Evolutionary conservation across 2,113 vertebrate species (phyloP).

Genomic region (Melanotaenia duboulayi): DNA sequence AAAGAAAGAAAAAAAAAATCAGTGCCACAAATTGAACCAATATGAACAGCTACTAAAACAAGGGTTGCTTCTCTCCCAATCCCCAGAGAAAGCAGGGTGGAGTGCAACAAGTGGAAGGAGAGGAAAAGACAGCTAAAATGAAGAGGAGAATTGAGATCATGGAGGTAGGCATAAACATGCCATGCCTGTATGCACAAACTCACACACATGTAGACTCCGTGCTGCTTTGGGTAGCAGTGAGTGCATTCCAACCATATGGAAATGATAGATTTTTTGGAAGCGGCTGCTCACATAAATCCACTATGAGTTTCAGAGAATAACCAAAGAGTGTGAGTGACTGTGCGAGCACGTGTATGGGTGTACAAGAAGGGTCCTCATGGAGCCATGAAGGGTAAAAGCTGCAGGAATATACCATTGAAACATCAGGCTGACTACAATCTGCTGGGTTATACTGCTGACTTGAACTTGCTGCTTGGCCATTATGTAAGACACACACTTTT

Average conservation of each 20-base stretch:
- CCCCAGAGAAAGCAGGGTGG: slow-evolving; percentile 45
- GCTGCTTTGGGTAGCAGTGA: slow-evolving; percentile 45
- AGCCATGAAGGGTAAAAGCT: slow-evolving; percentile 50
- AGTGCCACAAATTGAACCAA: slow-evolving; percentile 32
- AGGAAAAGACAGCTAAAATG: slow-evolving; percentile 53
- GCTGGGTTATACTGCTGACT: slow-evolving; percentile 14
- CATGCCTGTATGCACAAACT: slow-evolving; percentile 20
- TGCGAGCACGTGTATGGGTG: slow-evolving; percentile 28
- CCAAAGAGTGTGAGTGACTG: slow-evolving; percentile 47
- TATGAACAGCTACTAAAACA: slow-evolving; percentile 32
- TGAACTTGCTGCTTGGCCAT: slow-evolving; percentile 24
- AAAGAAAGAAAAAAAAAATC: slow-evolving; percentile 4
- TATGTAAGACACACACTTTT: not conserved
- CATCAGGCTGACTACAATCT: slow-evolving; percentile 31
- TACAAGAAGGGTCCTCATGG: slow-evolving; percentile 40
- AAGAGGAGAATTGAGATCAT: slow-evolving; percentile 34
- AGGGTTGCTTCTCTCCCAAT: slow-evolving; percentile 19
- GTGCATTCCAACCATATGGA: slow-evolving; percentile 72
- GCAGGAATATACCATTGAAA: slow-evolving; percentile 52
- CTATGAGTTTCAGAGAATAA: slow-evolving; percentile 46
- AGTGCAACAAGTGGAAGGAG: slow-evolving; percentile 16
- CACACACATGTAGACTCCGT: slow-evolving; percentile 2
- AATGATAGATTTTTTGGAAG: slow-evolving; percentile 74
- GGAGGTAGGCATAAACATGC: slow-evolving; percentile 28
- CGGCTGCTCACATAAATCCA: slow-evolving; percentile 70